Percentiles rank a stretch among this genome's conserved stretches.
Conservation (phyloP, 2,113 vertebrate species). For the Syngnathus floridae region DNA sequence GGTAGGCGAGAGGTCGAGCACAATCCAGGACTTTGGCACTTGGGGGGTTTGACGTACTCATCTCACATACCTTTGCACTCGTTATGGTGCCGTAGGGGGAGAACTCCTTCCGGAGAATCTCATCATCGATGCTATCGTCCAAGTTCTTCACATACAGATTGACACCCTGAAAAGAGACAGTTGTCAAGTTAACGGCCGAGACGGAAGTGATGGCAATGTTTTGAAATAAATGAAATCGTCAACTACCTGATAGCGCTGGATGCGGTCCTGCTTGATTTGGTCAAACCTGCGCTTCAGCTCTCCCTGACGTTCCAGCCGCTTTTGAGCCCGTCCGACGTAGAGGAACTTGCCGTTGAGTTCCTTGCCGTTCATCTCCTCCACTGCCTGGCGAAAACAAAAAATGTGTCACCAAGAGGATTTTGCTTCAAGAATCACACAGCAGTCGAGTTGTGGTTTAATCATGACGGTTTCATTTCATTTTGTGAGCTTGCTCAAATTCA, state of each 20-base stretch:
- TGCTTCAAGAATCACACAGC: background rate
- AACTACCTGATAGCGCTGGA: conserved; percentile 86
- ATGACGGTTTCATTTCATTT: too few species aligned
- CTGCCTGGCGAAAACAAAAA: conserved; percentile 71
- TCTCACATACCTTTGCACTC: conserved; percentile 86
- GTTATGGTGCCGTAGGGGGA: conserved; percentile 93
- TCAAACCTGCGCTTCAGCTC: conserved; percentile 90
- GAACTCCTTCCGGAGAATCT: conserved; percentile 88
- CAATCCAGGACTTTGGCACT: background rate
- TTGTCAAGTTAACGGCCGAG: background rate
- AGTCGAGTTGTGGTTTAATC: background rate
- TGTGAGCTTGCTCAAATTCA: background rate
- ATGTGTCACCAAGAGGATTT: background rate
- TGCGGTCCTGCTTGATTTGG: conserved; percentile 88
- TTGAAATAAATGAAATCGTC: background rate
- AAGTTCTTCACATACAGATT: conserved; percentile 97
- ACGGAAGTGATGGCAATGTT: background rate
- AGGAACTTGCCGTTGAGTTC: conserved; percentile 81
- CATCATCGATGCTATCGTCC: conserved; percentile 86
- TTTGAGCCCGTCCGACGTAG: conserved; percentile 91
- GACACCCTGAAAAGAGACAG: conserved; percentile 75
- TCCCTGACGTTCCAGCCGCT: conserved; percentile 85
- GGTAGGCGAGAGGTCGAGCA: background rate
- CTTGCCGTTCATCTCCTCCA: conserved; percentile 88
- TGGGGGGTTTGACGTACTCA: background rate